A percentile compares a stretch with the other conserved stretches of the same genome.
These are phyloP conservation scores for Gephyroberyx darwinii DNA, from an alignment of 2,797 vertebrate species.

Conservation along the genomic window DNA sequence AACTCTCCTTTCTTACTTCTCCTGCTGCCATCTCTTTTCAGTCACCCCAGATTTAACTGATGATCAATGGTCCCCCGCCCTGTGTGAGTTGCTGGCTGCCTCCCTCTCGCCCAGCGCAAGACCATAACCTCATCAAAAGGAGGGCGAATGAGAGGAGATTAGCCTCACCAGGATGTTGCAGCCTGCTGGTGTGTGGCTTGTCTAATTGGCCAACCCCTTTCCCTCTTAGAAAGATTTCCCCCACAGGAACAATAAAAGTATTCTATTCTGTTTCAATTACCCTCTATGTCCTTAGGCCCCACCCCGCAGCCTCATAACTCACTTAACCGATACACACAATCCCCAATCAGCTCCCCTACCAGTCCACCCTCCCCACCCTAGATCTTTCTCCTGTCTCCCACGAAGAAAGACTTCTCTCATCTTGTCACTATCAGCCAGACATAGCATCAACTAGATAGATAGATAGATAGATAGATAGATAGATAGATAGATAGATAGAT, in stretches of 20 bases:
- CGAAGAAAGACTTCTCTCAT: conserved; percentile 10
- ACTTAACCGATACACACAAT: conserved; percentile 72
- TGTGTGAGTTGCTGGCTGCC: conserved; percentile 39
- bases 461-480: too few relatives aligned
- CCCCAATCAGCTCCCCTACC: conserved; percentile 42
- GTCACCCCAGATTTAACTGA: conserved; percentile 48
- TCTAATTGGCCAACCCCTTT: conserved; percentile 76
- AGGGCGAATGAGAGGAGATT: conserved; percentile 65
- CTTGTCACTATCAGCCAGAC: conserved; percentile 3
- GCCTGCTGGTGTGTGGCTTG: conserved; percentile 66
- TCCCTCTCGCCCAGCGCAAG: conserved; percentile 56
- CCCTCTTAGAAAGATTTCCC: conserved; percentile 73
- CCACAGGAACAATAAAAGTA: conserved; percentile 82
- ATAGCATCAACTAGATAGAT: too few relatives aligned
- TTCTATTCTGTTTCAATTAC: conserved; percentile 84
- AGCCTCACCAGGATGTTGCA: conserved; percentile 64
- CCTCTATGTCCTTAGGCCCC: conserved; percentile 75
- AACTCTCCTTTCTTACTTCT: conserved; percentile 37
- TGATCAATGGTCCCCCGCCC: conserved; percentile 70
- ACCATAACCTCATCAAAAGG: conserved; percentile 71
- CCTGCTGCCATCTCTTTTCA: conserved; percentile 45
- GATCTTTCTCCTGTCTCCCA: background rate
- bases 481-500: too few relatives aligned
- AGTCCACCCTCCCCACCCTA: background rate
- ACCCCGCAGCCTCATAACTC: conserved; percentile 78